A percentile compares a stretch with the other conserved stretches of the same genome.
These are phyloP conservation scores for Lamproptera curius DNA, from an alignment of 2,888 invertebrate species.

Conservation along the genomic window DNA sequence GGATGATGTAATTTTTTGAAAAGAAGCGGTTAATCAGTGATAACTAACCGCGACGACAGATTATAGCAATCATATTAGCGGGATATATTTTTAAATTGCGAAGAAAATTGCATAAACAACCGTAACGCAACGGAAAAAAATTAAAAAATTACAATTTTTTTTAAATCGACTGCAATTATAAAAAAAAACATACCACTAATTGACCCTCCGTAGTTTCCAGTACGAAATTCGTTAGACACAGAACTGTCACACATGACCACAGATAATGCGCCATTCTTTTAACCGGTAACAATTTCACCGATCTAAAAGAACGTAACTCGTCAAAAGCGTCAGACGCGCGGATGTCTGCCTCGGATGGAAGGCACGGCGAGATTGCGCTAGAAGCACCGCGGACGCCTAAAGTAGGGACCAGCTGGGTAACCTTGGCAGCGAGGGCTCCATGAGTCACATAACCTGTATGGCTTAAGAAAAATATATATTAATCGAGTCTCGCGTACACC, in stretches of 20 bases:
- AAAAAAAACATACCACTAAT: constrained; percentile 44
- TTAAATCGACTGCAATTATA: background rate
- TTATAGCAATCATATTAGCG: background rate
- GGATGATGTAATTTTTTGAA: too few species aligned
- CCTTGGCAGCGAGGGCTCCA: constrained; percentile 62
- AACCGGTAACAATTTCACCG: constrained; percentile 14
- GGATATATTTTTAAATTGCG: background rate
- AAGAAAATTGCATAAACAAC: too few species aligned
- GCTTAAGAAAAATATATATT: constrained; percentile 24
- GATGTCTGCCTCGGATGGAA: constrained; percentile 19
- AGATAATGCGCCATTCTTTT: constrained; percentile 35
- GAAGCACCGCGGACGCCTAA: constrained; percentile 28
- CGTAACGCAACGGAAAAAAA: too few species aligned
- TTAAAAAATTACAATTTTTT: background rate
- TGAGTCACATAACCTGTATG: constrained; percentile 46
- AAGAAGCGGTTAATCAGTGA: background rate
- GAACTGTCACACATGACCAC: constrained; percentile 42
- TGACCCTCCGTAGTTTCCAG: constrained; percentile 49
- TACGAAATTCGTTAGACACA: constrained; percentile 48
- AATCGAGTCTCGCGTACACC: background rate
- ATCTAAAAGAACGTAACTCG: constrained; percentile 10
- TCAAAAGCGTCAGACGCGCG: constrained; percentile 22
- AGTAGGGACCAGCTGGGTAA: constrained; percentile 44
- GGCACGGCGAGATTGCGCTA: constrained; percentile 17
- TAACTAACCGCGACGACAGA: background rate